phyloP scores from a whole-genome alignment of 2,113 vertebrate genomes.

The Amblyornis subalaris region DNA sequence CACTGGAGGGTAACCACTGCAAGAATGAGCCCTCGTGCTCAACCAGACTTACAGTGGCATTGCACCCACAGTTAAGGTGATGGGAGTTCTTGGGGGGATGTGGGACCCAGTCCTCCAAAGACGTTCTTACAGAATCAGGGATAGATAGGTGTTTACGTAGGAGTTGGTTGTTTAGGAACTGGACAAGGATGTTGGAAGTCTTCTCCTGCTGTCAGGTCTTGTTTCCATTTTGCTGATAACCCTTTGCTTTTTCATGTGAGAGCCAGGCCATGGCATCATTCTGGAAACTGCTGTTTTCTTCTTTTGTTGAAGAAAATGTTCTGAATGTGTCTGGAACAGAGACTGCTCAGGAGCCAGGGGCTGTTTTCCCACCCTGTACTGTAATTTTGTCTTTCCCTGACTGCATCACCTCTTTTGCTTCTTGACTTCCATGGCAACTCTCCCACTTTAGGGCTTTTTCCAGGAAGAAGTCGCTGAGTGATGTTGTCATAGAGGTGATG shows the following conservation, averaged over 20 bases:
- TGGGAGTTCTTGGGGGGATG: neutral
- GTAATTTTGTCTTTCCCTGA: neutral
- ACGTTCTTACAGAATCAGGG: neutral
- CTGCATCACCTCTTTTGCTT: neutral
- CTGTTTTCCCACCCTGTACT: neutral
- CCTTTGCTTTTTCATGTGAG: neutral
- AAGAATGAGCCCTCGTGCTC: neutral
- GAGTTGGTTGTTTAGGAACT: neutral
- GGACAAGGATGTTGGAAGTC: neutral
- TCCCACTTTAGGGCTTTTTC: neutral
- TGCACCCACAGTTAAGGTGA: accelerated
- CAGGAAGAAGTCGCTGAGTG: neutral
- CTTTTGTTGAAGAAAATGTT: neutral
- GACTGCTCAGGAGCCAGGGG: neutral
- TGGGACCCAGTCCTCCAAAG: neutral
- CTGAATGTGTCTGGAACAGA: neutral
- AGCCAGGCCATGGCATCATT: neutral
- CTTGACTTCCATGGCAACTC: neutral
- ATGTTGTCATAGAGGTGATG: neutral
- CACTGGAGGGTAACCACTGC: neutral
- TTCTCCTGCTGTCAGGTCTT: neutral
- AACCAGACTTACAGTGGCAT: neutral
- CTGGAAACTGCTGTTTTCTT: neutral
- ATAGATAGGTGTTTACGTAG: neutral
- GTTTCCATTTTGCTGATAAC: neutral